A percentile compares a stretch with the other conserved stretches of the same genome.
Evolutionary conservation across 2,113 vertebrate species (phyloP).

Genomic region (Haplochromis burtoni): DNA sequence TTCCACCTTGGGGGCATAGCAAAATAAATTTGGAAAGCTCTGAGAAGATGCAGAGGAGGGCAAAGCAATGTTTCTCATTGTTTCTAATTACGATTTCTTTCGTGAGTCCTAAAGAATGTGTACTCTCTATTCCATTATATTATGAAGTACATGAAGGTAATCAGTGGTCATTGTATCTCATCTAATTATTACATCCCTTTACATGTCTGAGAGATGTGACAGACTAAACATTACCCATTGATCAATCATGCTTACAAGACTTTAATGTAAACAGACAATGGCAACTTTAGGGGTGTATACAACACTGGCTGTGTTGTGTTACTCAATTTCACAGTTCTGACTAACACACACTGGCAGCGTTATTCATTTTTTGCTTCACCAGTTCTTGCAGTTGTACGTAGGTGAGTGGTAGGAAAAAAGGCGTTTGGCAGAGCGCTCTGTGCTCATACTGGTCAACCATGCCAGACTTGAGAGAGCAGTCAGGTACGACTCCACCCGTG

Average conservation of each 20-base stretch:
- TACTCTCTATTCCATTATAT: not conserved
- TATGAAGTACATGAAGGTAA: not conserved
- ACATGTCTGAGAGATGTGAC: not conserved
- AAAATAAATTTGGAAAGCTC: not conserved
- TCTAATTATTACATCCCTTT: not conserved
- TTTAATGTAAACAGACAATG: not conserved
- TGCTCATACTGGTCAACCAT: not conserved
- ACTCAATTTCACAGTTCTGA: not conserved
- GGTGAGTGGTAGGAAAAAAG: not conserved
- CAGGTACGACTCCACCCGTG: not conserved
- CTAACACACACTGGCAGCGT: not conserved
- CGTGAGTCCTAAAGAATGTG: not conserved
- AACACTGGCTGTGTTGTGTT: not conserved
- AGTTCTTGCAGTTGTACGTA: not conserved
- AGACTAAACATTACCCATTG: not conserved
- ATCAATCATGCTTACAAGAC: not conserved
- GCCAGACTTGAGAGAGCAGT: not conserved
- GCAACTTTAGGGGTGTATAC: not conserved
- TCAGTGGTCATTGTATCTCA: not conserved
- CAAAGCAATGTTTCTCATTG: not conserved
- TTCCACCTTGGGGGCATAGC: not conserved
- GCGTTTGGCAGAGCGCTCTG: not conserved
- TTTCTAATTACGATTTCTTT: not conserved
- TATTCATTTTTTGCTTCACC: not conserved
- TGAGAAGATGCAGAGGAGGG: not conserved